Evolutionary conservation across 2,888 invertebrate genomes (phyloP).

Genomic region (Desoria tigrina): DNA sequence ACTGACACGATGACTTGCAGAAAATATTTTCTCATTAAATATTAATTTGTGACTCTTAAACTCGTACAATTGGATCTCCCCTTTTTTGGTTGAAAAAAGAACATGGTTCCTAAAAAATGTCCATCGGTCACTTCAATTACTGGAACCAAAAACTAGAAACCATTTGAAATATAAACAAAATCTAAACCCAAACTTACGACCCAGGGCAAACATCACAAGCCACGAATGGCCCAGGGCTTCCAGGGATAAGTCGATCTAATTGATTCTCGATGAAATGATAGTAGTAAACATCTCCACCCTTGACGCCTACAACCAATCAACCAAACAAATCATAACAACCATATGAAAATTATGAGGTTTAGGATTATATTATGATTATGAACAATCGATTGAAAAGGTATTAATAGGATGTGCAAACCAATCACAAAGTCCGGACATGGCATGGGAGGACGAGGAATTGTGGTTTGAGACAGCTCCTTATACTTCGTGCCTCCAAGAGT

Average conservation of each 20-base stretch:
- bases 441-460: slow-evolving; percentile 38
- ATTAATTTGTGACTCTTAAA: slow-evolving; percentile 35
- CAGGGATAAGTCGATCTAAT: slow-evolving; percentile 42
- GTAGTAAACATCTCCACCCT: slow-evolving; percentile 44
- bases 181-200: slow-evolving; percentile 33
- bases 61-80: slow-evolving; percentile 49
- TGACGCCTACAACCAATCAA: slow-evolving; percentile 40
- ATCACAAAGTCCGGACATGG: slow-evolving; percentile 44
- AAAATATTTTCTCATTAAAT: slow-evolving; percentile 41
- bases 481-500: slow-evolving; percentile 45
- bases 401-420: slow-evolving; percentile 14
- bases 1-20: slow-evolving; percentile 34
- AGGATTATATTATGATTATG: background rate
- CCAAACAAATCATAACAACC: background rate
- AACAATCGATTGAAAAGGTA: background rate
- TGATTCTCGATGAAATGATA: slow-evolving; percentile 45
- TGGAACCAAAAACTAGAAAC: no score
- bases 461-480: slow-evolving; percentile 42
- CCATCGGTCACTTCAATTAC: no score
- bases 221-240: slow-evolving; percentile 44
- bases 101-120: slow-evolving; percentile 48
- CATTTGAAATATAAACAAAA: background rate
- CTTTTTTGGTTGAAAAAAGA: slow-evolving; percentile 37
- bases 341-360: background rate
- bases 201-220: slow-evolving; percentile 46